Evolutionary conservation across 2,113 vertebrate genomes (phyloP).

Genomic region (Oreochromis spilurus): DNA sequence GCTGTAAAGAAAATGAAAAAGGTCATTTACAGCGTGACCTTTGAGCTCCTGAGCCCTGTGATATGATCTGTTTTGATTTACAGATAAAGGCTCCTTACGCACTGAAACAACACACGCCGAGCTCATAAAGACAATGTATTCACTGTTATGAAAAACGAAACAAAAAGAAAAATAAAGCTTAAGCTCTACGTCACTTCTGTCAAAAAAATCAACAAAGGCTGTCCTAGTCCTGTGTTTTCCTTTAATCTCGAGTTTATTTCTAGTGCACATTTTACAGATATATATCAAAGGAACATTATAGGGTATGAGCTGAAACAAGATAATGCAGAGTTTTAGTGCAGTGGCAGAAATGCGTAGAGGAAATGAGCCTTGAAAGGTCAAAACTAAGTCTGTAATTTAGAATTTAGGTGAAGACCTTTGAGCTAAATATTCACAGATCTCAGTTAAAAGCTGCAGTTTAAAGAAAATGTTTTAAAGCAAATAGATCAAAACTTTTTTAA

Average conservation of each 20-base stretch:
- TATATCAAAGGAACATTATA: not conserved
- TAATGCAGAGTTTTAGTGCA: not conserved
- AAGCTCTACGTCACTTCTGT: not conserved
- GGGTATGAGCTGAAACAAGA: not conserved
- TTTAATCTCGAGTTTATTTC: not conserved
- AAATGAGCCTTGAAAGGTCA: not conserved
- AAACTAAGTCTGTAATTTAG: not conserved
- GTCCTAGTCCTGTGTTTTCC: not conserved
- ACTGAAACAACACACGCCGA: rapidly evolving
- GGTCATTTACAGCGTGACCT: slow-evolving; percentile 50
- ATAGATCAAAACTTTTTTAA: not conserved
- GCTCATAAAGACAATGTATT: not conserved
- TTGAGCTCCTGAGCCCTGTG: not conserved
- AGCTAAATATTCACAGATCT: not conserved
- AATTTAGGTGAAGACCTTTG: not conserved
- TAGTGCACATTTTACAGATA: not conserved
- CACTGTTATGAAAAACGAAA: not conserved
- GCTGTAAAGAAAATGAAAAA: not conserved
- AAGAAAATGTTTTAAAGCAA: not conserved
- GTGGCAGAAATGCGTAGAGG: not conserved
- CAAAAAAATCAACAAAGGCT: not conserved
- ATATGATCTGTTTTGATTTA: not conserved
- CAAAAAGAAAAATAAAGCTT: not conserved
- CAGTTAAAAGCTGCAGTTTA: not conserved
- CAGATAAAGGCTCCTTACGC: not conserved